Base-by-base conservation (phyloP, 1,140 invertebrate species). In the Chelonus insularis region DNA sequence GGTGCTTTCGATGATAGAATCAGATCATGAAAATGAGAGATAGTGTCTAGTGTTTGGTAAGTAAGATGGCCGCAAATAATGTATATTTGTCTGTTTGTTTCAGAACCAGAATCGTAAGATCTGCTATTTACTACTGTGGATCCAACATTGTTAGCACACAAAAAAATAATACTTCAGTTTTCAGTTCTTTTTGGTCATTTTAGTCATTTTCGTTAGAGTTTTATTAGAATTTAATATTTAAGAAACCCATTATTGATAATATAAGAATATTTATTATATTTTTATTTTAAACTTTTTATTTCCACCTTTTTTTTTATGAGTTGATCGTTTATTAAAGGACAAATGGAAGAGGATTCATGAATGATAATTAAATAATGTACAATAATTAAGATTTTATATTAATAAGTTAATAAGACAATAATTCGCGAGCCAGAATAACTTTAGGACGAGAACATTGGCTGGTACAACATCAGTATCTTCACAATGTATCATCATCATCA, bases 61-160 rank as follows among this genome's bases (percentile, higher is more conserved):
- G 78, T 80, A 81, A 79, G 72, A 80, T 72, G 77, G 78, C 78
- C 78, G 78, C 75, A 70, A 41, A 71, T 74, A 75, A 74, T 68
- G 67, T 73, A 76, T n/a, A n/a, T n/a, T n/a, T n/a, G n/a, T n/a
- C 68, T 76, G 71, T 79, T 68, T 80, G 75, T 81, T 80, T 36
- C 76, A 80, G 78, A 68, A 41, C 29, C 4, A 9, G 29, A 36
- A 4, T 68, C 51, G 2, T 16, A 12, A 23, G 39, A 34, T 25
- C 8, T 12, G 7, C 41, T 21, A 4, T 18, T 18, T 39, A 39
- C 8, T 14, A 43, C 3, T 29, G n/a, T 56, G n/a, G 29, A 50
- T 12, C 52, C 51, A 34, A n/a, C n/a, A n/a, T n/a, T n/a, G n/a
- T n/a, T n/a, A n/a, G n/a, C n/a, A n/a, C n/a, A n/a, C 2, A 23